Evolutionary conservation across 2,888 invertebrate species (phyloP).

Genomic region (Carterocephalus palaemon): DNA sequence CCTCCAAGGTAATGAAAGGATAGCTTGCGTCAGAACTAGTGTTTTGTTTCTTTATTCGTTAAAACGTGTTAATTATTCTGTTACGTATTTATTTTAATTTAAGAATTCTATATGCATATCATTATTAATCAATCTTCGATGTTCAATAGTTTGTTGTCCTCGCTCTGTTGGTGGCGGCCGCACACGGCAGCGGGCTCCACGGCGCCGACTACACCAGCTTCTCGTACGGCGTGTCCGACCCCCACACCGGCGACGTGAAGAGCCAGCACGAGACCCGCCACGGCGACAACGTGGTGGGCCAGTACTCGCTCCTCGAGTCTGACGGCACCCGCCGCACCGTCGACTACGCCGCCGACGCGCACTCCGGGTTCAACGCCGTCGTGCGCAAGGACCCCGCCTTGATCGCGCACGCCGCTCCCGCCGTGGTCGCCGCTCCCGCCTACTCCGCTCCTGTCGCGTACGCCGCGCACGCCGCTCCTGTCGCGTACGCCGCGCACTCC

Average conservation of each 20-base stretch:
- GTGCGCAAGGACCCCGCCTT: slow-evolving; percentile 72
- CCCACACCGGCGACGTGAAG: slow-evolving; percentile 73
- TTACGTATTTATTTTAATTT: too few species aligned
- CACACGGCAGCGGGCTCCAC: slow-evolving; percentile 60
- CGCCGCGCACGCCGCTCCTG: slow-evolving; percentile 38
- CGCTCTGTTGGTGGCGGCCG: slow-evolving; percentile 22
- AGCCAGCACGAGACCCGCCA: slow-evolving; percentile 81
- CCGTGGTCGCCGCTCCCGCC: slow-evolving; percentile 37
- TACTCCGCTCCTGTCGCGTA: slow-evolving; percentile 33
- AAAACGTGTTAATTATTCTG: too few species aligned
- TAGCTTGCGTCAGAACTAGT: too few species aligned
- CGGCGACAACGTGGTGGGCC: slow-evolving; percentile 81
- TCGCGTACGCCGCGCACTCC: slow-evolving; percentile 34
- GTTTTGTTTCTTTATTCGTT: too few species aligned
- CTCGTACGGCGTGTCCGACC: slow-evolving; percentile 71
- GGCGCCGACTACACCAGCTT: slow-evolving; percentile 68
- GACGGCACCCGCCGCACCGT: too few species aligned
- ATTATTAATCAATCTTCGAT: background rate
- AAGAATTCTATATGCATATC: too few species aligned
- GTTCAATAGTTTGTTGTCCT: slow-evolving; percentile 15
- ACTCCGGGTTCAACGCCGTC: slow-evolving; percentile 78
- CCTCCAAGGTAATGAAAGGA: background rate
- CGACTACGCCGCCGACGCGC: too few species aligned
- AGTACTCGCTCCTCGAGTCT: too few species aligned
- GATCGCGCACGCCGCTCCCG: slow-evolving; percentile 40